A percentile compares a stretch with the other conserved stretches of the same genome.
These are phyloP conservation scores for Anguilla marmorata DNA, from an alignment of 2,797 vertebrate genomes.

Conservation along the genomic window DNA sequence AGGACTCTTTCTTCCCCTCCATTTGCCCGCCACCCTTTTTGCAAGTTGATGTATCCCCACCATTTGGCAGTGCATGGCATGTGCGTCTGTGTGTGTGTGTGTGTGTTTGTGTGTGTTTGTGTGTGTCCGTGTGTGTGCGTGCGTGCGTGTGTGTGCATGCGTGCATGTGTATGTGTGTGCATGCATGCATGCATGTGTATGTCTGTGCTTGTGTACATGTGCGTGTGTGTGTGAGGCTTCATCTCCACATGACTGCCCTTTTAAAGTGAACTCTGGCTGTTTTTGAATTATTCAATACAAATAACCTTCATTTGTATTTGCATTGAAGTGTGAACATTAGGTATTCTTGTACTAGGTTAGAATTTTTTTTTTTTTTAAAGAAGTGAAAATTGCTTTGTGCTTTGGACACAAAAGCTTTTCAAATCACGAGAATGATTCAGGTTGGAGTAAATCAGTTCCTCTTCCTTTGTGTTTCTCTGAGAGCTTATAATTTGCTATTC, in stretches of 20 bases:
- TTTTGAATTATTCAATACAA: not conserved
- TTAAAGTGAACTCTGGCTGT: not conserved
- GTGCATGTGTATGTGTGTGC: not conserved
- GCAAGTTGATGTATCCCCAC: not conserved
- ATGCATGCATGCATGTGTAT: not conserved
- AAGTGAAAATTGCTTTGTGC: not conserved
- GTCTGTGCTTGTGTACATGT: not conserved
- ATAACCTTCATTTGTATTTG: not conserved
- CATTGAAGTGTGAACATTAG: not conserved
- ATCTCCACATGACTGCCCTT: not conserved
- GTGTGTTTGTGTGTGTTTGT: not conserved
- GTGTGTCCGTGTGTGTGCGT: not conserved
- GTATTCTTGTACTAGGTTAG: not conserved
- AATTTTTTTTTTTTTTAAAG: not conserved
- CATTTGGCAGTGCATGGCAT: not conserved
- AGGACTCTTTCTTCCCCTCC: not conserved
- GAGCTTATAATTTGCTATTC: not conserved
- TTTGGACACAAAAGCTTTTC: not conserved
- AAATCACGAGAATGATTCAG: not conserved
- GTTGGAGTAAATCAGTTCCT: not conserved
- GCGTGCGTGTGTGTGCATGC: not conserved
- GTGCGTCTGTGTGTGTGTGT: not conserved
- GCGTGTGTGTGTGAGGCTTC: not conserved
- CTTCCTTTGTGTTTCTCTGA: not conserved
- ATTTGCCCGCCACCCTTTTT: not conserved